Conservation (phyloP, 2,888 invertebrate genomes). For the Caradrina clavipalpis region DNA sequence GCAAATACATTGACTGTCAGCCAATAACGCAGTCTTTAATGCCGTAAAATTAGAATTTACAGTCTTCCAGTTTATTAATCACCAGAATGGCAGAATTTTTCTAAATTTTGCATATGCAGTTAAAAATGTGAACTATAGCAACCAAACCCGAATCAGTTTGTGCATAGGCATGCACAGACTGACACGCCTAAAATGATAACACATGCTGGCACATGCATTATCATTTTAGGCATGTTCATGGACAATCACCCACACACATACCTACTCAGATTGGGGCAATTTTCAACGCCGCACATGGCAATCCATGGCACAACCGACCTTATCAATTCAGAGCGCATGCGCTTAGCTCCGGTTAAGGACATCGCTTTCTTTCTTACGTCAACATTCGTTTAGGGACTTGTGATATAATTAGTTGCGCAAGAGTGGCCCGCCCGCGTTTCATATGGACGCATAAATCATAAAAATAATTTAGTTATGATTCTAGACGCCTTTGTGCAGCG, state of each 20-base stretch:
- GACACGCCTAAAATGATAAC: too few species aligned
- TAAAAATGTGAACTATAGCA: too few species aligned
- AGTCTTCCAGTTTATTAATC: too few species aligned
- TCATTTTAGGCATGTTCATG: not conserved
- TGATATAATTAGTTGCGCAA: slow-evolving; percentile 81
- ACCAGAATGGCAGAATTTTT: too few species aligned
- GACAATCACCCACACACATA: too few species aligned
- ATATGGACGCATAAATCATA: slow-evolving; percentile 28
- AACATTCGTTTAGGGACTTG: slow-evolving; percentile 76
- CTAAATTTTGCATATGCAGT: too few species aligned
- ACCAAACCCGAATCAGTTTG: too few species aligned
- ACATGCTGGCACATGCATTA: not conserved
- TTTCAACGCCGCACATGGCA: slow-evolving; percentile 20
- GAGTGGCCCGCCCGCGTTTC: slow-evolving; percentile 17
- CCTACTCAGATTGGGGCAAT: slow-evolving; percentile 10
- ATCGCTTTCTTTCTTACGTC: slow-evolving; percentile 86
- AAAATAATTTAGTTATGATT: slow-evolving; percentile 18
- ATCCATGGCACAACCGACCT: slow-evolving; percentile 59
- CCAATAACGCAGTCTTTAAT: too few species aligned
- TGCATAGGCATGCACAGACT: too few species aligned
- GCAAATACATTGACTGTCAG: too few species aligned
- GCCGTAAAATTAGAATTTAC: too few species aligned
- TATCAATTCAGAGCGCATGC: slow-evolving; percentile 79
- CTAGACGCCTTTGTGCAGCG: not conserved
- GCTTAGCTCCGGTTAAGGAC: slow-evolving; percentile 81